phyloP scores from a whole-genome alignment of 53 echinoderm and acorn worm genomes.

The Apostichopus leukothele region DNA sequence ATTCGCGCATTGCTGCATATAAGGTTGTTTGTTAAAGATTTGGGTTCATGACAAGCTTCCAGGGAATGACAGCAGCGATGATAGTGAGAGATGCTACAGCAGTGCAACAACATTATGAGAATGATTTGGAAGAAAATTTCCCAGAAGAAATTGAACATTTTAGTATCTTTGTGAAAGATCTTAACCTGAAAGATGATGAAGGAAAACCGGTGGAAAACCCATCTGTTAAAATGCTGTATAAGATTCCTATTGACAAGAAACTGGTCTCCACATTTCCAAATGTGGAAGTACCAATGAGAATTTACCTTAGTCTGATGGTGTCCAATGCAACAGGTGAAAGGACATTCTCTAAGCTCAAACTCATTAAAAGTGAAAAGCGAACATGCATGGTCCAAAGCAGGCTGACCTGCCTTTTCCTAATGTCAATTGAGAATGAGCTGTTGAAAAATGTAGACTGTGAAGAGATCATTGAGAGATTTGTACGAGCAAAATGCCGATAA shows the following conservation, averaged over 20 bases:
- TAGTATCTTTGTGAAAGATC: conserved; percentile 36
- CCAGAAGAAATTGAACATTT: conserved; percentile 33
- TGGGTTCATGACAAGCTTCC: conserved; percentile 43
- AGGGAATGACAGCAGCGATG: conserved; percentile 43
- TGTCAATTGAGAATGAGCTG: conserved; percentile 45
- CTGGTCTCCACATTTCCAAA: conserved; percentile 44
- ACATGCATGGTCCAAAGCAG: conserved; percentile 45
- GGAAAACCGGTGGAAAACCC: conserved; percentile 39
- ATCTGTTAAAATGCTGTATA: conserved; percentile 45
- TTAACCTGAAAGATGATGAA: conserved; percentile 44
- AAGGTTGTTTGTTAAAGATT: conserved; percentile 30
- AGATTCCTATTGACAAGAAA: conserved; percentile 37
- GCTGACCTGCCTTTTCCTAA: conserved; percentile 43
- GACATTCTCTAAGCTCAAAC: conserved; percentile 44
- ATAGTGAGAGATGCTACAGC: conserved; percentile 37
- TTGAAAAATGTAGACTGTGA: conserved; percentile 38
- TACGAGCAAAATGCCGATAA: conserved; percentile 38
- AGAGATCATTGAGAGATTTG: conserved; percentile 45
- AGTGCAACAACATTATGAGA: conserved; percentile 29
- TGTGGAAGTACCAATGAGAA: conserved; percentile 42
- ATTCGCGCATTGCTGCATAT: conserved; percentile 41
- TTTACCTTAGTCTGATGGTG: conserved; percentile 45
- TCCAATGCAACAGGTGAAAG: conserved; percentile 42
- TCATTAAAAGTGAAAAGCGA: conserved; percentile 40
- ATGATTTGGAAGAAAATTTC: conserved; percentile 37